These are phyloP conservation scores for Meriones psammophilus DNA, from an alignment of 2,797 vertebrate species.

Conservation along the genomic window DNA sequence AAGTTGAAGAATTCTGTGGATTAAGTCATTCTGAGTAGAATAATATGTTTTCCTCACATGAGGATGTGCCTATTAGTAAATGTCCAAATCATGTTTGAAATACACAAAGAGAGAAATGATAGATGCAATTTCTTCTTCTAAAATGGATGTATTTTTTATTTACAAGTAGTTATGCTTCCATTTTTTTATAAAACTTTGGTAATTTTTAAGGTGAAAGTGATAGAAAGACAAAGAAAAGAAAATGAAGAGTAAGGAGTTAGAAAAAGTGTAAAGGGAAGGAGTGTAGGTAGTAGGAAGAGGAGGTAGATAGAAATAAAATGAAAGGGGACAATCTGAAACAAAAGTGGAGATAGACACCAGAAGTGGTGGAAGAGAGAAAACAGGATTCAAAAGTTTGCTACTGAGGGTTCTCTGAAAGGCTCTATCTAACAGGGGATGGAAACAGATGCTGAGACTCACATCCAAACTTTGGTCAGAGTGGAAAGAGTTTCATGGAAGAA, in stretches of 20 bases:
- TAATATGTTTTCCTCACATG: background rate
- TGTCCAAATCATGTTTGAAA: background rate
- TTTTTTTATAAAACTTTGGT: background rate
- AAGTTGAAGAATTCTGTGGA: background rate
- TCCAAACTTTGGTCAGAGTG: too few species aligned
- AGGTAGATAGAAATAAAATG: background rate
- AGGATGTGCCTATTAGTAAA: background rate
- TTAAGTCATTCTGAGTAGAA: background rate
- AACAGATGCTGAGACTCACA: too few species aligned
- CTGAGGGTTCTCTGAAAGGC: too few species aligned
- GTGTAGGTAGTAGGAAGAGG: background rate
- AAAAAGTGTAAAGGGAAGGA: too few species aligned
- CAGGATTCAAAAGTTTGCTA: too few species aligned
- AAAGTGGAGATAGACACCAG: background rate
- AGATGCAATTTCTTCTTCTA: background rate
- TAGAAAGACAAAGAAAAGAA: background rate
- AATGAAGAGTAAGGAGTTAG: background rate
- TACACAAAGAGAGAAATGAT: background rate
- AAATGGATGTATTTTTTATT: background rate
- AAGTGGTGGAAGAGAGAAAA: too few species aligned
- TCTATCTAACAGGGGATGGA: too few species aligned
- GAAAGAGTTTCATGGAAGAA: too few species aligned
- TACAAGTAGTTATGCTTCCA: background rate
- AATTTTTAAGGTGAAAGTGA: background rate
- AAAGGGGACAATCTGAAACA: background rate